Base-by-base conservation (phyloP, 2,888 invertebrate genomes). In the Frankliniella fusca region DNA sequence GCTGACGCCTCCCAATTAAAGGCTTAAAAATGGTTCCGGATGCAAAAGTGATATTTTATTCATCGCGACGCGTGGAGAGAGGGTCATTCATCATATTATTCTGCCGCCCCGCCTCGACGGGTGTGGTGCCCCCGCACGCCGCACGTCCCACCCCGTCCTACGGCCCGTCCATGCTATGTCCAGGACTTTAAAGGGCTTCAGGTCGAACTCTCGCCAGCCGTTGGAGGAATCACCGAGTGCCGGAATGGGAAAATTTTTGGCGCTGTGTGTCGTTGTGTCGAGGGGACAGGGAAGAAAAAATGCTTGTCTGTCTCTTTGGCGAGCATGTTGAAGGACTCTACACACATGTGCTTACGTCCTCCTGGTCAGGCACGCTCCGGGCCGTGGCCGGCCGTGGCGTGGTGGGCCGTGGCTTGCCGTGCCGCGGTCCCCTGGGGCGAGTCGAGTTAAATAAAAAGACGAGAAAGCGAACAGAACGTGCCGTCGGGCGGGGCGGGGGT, bases 361-460 rank as follows among this genome's bases (percentile, higher is more conserved):
- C 70, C 27, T 27, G 54, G 54, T 54, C 54, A 54, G 54, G 38
- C 38, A 38, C 38, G 38, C 38, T 5, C 38, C 38, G 38, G 38
- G 38, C 3, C 38, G 38, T 38, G 61, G 70, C 70, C 2, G 11
- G 70, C 27, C 70, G 23, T 23, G 70, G 70, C 27, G 70, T 23
- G 70, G n/a, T 27, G n/a, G 20, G 70, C 65, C 18, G n/a, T 54
- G 54, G 54, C 15, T 20, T 20, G 15, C 54, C 61, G 61, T n/a
- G 70, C 15, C 27, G 65, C 65, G 3, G 70, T 76, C 70, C 70
- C 70, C 70, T 27, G 70, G 70, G 70, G 27, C 23, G 70, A 27
- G 70, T 76, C 70, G 70, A 76, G 70, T 76, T 76, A 76, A 76
- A 76, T 76, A 76, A 76, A 76, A 76, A 27, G 70, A 76, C 70